Conservation (phyloP, 2,888 invertebrate genomes). For the Spisula subtruncata region DNA sequence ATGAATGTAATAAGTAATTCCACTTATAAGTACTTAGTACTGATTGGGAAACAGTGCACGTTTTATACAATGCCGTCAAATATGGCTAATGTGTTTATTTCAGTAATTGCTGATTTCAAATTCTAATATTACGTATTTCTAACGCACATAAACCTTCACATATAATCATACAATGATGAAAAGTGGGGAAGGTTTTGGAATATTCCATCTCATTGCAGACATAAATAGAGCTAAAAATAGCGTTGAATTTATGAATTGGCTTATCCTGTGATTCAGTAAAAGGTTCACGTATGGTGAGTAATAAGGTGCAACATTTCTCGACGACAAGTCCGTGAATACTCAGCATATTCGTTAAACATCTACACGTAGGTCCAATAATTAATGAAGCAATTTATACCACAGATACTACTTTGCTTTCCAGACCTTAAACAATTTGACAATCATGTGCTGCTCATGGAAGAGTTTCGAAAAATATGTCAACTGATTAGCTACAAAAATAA, state of each 20-base stretch:
- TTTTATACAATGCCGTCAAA: conserved; percentile 18
- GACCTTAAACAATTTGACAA: too few species aligned
- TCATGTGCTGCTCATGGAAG: too few species aligned
- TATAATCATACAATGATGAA: background rate
- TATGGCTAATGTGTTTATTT: background rate
- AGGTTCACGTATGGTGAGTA: background rate
- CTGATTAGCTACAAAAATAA: too few species aligned
- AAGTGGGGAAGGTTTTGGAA: background rate
- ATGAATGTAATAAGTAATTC: background rate
- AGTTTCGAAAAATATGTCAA: too few species aligned
- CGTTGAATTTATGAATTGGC: background rate
- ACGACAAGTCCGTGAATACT: background rate
- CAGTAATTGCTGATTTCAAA: background rate
- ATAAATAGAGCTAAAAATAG: conserved; percentile 11
- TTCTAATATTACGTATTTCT: background rate
- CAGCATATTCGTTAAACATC: too few species aligned
- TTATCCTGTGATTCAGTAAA: background rate
- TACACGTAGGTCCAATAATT: too few species aligned
- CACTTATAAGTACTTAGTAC: background rate
- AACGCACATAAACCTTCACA: background rate
- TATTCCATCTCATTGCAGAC: background rate
- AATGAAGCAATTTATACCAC: too few species aligned
- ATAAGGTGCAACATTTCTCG: background rate
- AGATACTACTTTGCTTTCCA: too few species aligned
- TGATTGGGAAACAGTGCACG: background rate